These are phyloP conservation scores for Halcyon chelicuti DNA, from an alignment of 2,797 vertebrate genomes.

Conservation along the genomic window DNA sequence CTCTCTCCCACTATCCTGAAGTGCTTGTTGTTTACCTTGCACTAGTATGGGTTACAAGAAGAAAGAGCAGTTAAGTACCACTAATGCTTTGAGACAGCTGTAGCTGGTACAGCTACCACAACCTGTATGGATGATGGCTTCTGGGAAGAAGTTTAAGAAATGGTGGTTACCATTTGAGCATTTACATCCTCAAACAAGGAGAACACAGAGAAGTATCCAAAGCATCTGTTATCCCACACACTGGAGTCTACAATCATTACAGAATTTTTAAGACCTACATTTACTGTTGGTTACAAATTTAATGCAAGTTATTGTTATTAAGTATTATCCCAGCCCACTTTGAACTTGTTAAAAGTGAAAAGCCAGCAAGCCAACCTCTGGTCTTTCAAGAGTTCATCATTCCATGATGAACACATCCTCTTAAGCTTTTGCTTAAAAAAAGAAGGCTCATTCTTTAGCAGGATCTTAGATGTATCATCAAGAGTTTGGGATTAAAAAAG, in stretches of 20 bases:
- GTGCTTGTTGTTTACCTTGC: neutral
- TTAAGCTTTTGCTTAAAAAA: slow-evolving; percentile 61
- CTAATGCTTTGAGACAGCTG: neutral
- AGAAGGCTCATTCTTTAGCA: slow-evolving; percentile 21
- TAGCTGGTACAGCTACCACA: neutral
- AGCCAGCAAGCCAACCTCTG: slow-evolving; percentile 11
- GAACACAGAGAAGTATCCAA: neutral
- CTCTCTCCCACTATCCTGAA: neutral
- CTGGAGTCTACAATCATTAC: neutral
- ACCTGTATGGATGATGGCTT: neutral
- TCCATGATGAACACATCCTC: slow-evolving; percentile 26
- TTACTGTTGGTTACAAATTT: neutral
- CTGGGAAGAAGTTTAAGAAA: neutral
- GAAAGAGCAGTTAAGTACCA: neutral
- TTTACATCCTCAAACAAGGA: neutral
- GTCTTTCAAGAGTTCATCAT: slow-evolving; percentile 42
- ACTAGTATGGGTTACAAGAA: neutral
- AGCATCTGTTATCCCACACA: neutral
- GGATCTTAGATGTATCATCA: slow-evolving; percentile 34
- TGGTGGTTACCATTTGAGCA: neutral
- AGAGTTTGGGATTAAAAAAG: neutral
- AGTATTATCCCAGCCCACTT: slow-evolving; percentile 10
- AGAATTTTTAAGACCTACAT: neutral
- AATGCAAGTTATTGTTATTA: neutral
- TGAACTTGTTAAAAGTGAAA: slow-evolving; percentile 56